Conservation (phyloP, 2,888 invertebrate genomes). For the Magallana nippona region DNA sequence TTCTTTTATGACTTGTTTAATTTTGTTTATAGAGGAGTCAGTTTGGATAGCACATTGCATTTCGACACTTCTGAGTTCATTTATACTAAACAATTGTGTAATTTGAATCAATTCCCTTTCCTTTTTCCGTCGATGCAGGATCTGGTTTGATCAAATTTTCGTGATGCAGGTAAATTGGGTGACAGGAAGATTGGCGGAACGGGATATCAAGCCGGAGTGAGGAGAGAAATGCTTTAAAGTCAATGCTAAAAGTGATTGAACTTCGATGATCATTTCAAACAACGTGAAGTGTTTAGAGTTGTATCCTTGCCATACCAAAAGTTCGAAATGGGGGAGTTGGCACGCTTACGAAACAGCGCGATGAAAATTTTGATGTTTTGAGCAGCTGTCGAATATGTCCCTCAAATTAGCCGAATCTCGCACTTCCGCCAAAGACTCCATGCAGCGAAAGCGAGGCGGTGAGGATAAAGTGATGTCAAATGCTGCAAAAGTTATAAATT, state of each 20-base stretch:
- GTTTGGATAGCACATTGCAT: constrained; percentile 2
- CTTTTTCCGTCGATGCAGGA: not conserved
- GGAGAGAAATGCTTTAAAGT: not conserved
- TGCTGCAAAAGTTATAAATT: constrained; percentile 2
- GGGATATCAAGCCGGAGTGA: not conserved
- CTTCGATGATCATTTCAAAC: not conserved
- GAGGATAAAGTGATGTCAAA: constrained; percentile 24
- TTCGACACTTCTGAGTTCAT: constrained; percentile 1
- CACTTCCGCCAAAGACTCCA: constrained; percentile 13
- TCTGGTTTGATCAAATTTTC: not conserved
- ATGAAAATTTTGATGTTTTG: constrained; percentile 14
- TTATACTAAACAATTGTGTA: constrained; percentile 24
- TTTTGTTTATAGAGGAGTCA: not conserved
- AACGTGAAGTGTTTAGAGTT: not conserved
- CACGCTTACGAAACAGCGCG: not conserved
- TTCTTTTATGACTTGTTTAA: not conserved
- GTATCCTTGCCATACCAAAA: not conserved
- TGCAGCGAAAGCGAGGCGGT: not conserved
- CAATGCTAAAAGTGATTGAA: not conserved
- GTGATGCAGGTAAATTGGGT: not conserved
- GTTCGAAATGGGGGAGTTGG: not conserved
- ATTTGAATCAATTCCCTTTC: constrained; percentile 20
- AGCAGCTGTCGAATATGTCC: constrained; percentile 9
- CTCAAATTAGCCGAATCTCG: constrained; percentile 11
- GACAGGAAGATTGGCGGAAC: constrained; percentile 1